These are phyloP conservation scores for Bubo bubo DNA, from an alignment of 2,113 vertebrate genomes.

Conservation along the genomic window DNA sequence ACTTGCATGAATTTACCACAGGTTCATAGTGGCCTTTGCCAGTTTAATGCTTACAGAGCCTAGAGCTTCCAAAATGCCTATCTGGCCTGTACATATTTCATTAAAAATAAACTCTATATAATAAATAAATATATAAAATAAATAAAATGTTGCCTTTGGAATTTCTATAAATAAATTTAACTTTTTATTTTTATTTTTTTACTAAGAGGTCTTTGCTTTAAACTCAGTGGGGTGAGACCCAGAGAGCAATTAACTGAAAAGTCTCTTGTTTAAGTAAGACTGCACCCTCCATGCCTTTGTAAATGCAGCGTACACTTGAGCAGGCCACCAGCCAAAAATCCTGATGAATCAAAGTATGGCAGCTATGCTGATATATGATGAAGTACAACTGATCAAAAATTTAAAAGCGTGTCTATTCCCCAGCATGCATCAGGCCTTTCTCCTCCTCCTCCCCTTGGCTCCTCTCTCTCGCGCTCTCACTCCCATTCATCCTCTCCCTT, in stretches of 20 bases:
- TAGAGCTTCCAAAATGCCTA: constrained; percentile 89
- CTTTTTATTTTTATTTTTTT: constrained; percentile 71
- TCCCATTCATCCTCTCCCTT: constrained; percentile 46
- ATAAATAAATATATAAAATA: constrained; percentile 93
- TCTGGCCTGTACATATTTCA: constrained; percentile 89
- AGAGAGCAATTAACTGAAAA: constrained; percentile 77
- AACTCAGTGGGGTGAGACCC: constrained; percentile 75
- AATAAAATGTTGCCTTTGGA: constrained; percentile 91
- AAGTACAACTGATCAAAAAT: constrained; percentile 82
- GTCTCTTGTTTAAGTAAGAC: constrained; percentile 79
- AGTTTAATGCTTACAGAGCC: constrained; percentile 83
- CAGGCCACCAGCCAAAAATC: constrained; percentile 80
- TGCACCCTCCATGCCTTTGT: constrained; percentile 79
- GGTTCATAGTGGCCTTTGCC: constrained; percentile 80
- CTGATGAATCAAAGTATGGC: constrained; percentile 78
- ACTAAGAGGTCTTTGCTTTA: constrained; percentile 86
- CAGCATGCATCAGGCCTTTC: constrained; percentile 83
- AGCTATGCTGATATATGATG: constrained; percentile 79
- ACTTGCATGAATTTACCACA: constrained; percentile 85
- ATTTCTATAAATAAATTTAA: constrained; percentile 92
- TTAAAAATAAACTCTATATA: constrained; percentile 93
- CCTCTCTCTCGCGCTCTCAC: constrained; percentile 30
- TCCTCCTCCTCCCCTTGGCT: constrained; percentile 44
- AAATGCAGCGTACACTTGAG: constrained; percentile 79
- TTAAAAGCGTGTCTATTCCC: constrained; percentile 83